These are phyloP conservation scores for Steinernema scapterisci DNA, from an alignment of 2,888 invertebrate species.

Conservation along the genomic window DNA sequence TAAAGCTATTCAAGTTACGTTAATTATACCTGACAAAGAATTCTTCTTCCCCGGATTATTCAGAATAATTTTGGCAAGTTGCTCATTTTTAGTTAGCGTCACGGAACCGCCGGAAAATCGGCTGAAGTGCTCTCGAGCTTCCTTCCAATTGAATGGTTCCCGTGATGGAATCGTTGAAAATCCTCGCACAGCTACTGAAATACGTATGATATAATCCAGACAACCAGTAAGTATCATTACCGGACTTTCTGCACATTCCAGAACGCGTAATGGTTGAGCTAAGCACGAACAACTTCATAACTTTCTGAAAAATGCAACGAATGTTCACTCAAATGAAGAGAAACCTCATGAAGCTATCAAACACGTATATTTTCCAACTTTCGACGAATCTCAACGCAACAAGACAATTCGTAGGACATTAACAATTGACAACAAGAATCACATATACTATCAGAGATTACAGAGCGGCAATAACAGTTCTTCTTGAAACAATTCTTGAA, in stretches of 20 bases:
- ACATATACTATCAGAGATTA: background rate
- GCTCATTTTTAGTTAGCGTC: constrained; percentile 68
- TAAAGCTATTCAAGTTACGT: background rate
- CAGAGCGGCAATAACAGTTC: background rate
- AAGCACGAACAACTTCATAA: too few species aligned
- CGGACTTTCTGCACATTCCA: too few species aligned
- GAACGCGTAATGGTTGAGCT: too few species aligned
- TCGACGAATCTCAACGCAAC: constrained; percentile 5
- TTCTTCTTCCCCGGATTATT: constrained; percentile 70
- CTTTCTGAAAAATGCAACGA: too few species aligned
- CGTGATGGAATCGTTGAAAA: background rate
- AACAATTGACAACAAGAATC: background rate
- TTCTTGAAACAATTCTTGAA: background rate
- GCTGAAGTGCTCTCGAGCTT: constrained; percentile 36
- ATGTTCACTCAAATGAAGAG: too few species aligned
- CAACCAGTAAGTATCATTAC: too few species aligned
- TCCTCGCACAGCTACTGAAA: background rate
- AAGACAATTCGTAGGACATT: background rate
- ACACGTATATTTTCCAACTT: background rate
- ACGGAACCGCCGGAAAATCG: constrained; percentile 63
- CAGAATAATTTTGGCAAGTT: constrained; percentile 70
- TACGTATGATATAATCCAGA: too few species aligned
- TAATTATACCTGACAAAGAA: constrained; percentile 70
- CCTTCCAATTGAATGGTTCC: constrained; percentile 9
- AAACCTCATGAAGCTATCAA: constrained; percentile 1